Evolutionary conservation across 2,797 vertebrate genomes (phyloP), one percentile per base, ranked within the genome.

Genomic region (Spondyliosoma cantharus): DNA sequence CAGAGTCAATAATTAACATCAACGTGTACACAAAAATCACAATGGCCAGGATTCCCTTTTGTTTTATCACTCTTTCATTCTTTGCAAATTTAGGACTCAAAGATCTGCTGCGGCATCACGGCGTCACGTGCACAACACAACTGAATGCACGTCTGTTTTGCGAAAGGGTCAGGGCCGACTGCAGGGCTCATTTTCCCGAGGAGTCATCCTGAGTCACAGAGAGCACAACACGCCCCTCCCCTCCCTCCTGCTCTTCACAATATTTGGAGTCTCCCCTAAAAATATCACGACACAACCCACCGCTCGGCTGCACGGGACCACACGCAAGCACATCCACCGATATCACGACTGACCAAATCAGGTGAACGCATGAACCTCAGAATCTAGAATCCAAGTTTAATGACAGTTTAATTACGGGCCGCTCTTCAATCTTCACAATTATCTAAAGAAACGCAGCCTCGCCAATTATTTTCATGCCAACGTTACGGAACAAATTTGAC

Each of bases 191-290:
- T 86, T 91, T 90, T 87, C 81, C 81, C 17, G 52, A 78, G 74
- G 70, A 90, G 84, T 90, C 91, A 90, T 87, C 76, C 75, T 93
- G 88, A 92, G 85, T 94, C 93, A 92, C 71, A 16, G 64, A n/a
- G 50, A 82, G 67, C 76, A 27, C 46, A 13, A 64, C 87, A 74
- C 76, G 49, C 50, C 27, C 27, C 5, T 27, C 27, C 27, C 42
- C 37, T 17, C 69, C 64, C 50, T 25, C 32, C 37, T n/a, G 11
- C 76, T 53, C 63, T 3, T 57, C 45, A 4, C 50, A 42, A 74
- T 61, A 79, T 87, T 58, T 59, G 53, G 76, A 89, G 42, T 83
- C 79, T 75, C 70, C 65, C 20, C 42, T 71, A 60, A 37, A 81
- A 87, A 88, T 14, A 76, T 62, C 76, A 67, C 48, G 67, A 70